Base-by-base conservation (phyloP, 2,888 invertebrate genomes). In the Amorpha juglandis region DNA sequence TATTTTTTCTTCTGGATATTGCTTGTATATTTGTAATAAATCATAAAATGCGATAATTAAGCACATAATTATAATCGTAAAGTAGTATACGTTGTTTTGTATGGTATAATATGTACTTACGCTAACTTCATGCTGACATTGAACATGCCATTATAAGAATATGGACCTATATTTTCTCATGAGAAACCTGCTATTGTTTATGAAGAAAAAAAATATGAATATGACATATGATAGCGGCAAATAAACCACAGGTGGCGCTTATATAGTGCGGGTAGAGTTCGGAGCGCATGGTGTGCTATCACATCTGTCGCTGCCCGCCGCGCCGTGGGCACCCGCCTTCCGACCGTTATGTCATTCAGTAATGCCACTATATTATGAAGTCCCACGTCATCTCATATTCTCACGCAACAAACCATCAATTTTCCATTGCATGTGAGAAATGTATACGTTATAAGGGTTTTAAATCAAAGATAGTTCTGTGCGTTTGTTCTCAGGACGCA, bases 301-400 rank as follows among this genome's bases (percentile, higher is more conserved):
- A 76, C 87, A 86, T 86, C 86, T 87, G 88, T 82, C 82, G 77
- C 53, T 68, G 72, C 65, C 62, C 69, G 66, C 67, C 73, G 81
- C 69, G 66, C 67, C 73, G 81, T 73, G 78, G 74, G 73, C 73
- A 70, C 70, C 58, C 78, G 77, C 77, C 80, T 74, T 71, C 72
- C 81, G 73, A 80, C 90, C 90, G 90, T 91, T 90, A 91, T 89
- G 85, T 85, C 86, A 89, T 87, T 87, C 84, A 82, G 83, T 86
- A 88, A 87, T 85, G 83, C 80, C 79, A 82, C 82, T 83, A 83
- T 86, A 87, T 82, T 84, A 75, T 77, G 73, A 74, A 71, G 77
- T 80, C 78, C 72, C 79, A 71, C 77, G 74, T 75, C 79, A 81
- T 82, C 84, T 84, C 82, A 87, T 86, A 84, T 83, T 89, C 90